phyloP scores from a whole-genome alignment of 2,113 vertebrate genomes.

The Heloderma charlesbogerti region DNA sequence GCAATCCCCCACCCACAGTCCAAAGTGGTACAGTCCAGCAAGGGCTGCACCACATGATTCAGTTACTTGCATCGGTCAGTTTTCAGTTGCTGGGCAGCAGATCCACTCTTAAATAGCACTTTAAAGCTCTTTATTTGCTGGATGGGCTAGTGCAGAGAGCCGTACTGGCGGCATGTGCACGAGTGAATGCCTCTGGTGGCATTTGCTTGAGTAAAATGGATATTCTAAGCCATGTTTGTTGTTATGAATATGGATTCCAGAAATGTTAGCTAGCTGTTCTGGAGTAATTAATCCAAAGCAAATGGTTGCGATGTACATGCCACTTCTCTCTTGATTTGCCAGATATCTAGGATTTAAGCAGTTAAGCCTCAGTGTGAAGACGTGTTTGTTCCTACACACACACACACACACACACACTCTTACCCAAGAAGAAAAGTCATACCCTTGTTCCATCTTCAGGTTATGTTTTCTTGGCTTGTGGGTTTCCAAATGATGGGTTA shows the following conservation, averaged over 20 bases:
- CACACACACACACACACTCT: too few relatives aligned
- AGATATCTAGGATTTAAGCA: rapidly evolving
- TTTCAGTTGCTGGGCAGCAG: neutral
- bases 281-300: neutral
- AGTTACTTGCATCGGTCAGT: neutral
- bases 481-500: constrained; percentile 25
- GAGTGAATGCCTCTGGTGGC: too few relatives aligned
- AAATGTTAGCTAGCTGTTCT: neutral
- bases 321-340: rapidly evolving
- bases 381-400: rapidly evolving
- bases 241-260: neutral
- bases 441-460: neutral
- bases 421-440: neutral
- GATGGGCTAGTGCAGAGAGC: neutral
- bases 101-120: neutral
- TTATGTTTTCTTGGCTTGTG: neutral
- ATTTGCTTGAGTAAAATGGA: neutral
- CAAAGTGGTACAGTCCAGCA: neutral
- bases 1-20: neutral
- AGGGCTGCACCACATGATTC: neutral
- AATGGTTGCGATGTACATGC: neutral
- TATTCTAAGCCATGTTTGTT: neutral
- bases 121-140: neutral
- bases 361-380: neutral
- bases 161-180: too few relatives aligned